Evolutionary conservation across 2,888 invertebrate genomes (phyloP).

Genomic region (Sepiola atlantica): DNA sequence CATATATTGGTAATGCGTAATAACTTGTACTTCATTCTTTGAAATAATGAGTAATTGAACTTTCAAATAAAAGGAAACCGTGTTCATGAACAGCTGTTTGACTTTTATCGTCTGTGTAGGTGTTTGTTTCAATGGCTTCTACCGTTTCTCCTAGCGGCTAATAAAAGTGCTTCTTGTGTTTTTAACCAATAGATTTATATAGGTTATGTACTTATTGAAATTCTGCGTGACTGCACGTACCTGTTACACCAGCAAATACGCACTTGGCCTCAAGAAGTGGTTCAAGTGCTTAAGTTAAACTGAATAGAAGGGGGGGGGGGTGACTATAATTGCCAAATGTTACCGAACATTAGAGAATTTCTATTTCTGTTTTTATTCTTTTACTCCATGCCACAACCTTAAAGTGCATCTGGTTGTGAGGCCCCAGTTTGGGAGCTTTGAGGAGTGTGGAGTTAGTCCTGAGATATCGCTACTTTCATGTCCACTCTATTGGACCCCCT

Average conservation of each 20-base stretch:
- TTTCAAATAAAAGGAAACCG: background rate
- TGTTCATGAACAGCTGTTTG: slow-evolving; percentile 32
- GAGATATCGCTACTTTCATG: no score
- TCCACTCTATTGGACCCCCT: no score
- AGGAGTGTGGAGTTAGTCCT: no score
- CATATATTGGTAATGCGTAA: background rate
- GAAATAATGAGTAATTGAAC: background rate
- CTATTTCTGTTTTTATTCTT: background rate
- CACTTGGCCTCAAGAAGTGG: background rate
- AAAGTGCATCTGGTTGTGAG: no score
- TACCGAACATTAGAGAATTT: background rate
- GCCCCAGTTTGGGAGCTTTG: no score
- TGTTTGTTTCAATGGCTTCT: background rate
- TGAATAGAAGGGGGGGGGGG: background rate
- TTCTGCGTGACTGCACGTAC: background rate
- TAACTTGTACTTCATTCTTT: background rate
- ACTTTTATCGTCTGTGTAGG: background rate
- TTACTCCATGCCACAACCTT: background rate
- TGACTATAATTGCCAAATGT: background rate
- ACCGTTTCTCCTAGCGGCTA: background rate
- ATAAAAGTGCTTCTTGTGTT: background rate
- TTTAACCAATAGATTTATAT: background rate
- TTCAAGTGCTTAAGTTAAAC: background rate
- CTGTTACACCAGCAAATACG: background rate
- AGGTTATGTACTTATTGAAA: background rate